phyloP scores from a whole-genome alignment of 2,888 invertebrate genomes.

The Chrysomela aeneicollis region DNA sequence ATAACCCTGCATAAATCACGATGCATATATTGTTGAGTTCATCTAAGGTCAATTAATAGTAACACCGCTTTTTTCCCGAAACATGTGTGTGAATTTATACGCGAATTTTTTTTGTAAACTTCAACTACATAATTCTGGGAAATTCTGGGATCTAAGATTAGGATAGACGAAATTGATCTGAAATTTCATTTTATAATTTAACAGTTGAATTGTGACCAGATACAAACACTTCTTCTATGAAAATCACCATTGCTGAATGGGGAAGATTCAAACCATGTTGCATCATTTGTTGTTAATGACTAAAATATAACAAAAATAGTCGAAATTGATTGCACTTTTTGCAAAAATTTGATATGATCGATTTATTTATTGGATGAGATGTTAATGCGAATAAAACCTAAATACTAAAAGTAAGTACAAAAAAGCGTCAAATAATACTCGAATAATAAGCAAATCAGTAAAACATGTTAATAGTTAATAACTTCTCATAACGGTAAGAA shows the following conservation, averaged over 20 bases:
- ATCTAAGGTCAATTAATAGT: no score
- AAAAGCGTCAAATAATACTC: slow-evolving; percentile 35
- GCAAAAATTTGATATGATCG: slow-evolving; percentile 52
- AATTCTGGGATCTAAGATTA: no score
- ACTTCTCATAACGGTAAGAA: neutral
- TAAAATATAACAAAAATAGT: slow-evolving; percentile 40
- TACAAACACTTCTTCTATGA: no score
- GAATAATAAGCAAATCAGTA: slow-evolving; percentile 19
- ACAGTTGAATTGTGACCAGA: no score
- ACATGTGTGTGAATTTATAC: no score
- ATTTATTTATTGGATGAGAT: slow-evolving; percentile 42
- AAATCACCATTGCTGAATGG: neutral
- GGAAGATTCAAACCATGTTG: neutral
- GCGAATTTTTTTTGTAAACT: no score
- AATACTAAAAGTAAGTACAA: slow-evolving; percentile 46
- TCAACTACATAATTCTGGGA: no score
- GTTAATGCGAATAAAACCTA: slow-evolving; percentile 34
- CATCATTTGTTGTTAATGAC: slow-evolving; percentile 27
- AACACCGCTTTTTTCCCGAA: no score
- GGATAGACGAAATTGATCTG: no score
- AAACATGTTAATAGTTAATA: slow-evolving; percentile 9
- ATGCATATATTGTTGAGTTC: no score
- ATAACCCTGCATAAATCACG: no score
- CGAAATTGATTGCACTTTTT: slow-evolving; percentile 50
- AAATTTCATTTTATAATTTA: no score